Base-by-base conservation (phyloP, 1,140 invertebrate species). In the Ganaspis sp. region DNA sequence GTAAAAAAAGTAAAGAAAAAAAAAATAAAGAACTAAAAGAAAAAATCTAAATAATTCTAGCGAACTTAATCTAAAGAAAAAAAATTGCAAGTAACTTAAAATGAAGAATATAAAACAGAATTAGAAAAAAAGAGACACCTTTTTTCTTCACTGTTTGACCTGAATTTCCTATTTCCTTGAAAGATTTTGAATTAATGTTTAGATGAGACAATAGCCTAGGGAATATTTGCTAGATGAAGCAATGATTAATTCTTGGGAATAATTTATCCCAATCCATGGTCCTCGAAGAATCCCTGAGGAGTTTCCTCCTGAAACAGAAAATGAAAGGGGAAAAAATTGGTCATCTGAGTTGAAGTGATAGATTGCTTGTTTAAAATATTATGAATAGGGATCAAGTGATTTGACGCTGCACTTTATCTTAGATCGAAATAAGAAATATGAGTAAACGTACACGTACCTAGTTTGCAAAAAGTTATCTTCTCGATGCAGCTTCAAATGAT, bases 271-370 rank as follows among this genome's bases (percentile, higher is more conserved):
- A 99, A 94, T 79, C 98, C 98, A 90, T 99, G 97, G 93, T 99
- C 98, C 91, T 99, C 98, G 91, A 99, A 99, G 92, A 99, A 98
- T 87, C 98, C 98, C 93, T 99, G 98, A 69, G 97, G 98, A 53
- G 98, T 99, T 93, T 99, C 98, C 92, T 99, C 98, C 98, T 99
- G 93, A 88, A 96, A 97, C 91, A 93, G 92, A 92, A 91, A 87
- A 85, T 83, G 78, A 72, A 45, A 78, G n/a, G n/a, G n/a, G 73
- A 81, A 84, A 69, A 34, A 82, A 45, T n/a, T 74, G 1, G 11
- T 76, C 72, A 75, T 19, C 69, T 69, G 34, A 72, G 42, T 15
- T 53, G 26, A 9, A 42, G 19, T 45, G 69, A 23, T 70, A 29
- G 17, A 40, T 49, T 29, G 49, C 26, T 23, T 34, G 9, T 37